Evolutionary conservation across 2,888 invertebrate species (phyloP), one percentile per base, ranked within the genome.

Genomic region (Odiellus spinosus): DNA sequence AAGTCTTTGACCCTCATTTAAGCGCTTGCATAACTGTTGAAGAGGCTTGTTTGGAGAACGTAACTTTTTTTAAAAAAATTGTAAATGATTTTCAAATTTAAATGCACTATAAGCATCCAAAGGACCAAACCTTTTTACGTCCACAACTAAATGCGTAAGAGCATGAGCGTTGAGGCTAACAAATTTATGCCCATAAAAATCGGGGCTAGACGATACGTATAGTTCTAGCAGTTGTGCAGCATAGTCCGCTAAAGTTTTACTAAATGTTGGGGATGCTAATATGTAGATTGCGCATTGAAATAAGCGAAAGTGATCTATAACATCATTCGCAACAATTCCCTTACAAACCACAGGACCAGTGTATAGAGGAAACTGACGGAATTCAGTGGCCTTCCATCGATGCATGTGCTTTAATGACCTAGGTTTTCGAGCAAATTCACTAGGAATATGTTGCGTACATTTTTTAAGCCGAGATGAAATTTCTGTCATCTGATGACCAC

Each of bases 371-470:
- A 61, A 53, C 11, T 51, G 50, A 18, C 60, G 40, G 36, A 56
- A 59, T 48, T 62, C 61, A 5, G 59, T 58, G 14, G 58, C 60
- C 46, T 61, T 62, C 57, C 58, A 62, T 17, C 55, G 49, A 6
- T 55, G 52, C 12, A 58, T 40, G 34, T 60, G 55, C 45, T 12
- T 41, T 5, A 62, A 42, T 6, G 55, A 33, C 41, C 61, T 50
- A 3, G 57, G 59, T 49, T 56, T 59, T 32, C 60, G 45, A 5
- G 49, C 49, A 53, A 61, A 60, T 45, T 60, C 58, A 34, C 5
- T 15, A 17, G 20, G 38, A 8, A 39, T 47, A 17, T 10, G 11
- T n/a, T 17, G n/a, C 14, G 14, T 26, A 14, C 20, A 6, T n/a
- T n/a, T 3, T n/a, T 42, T 40, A 4, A 26, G 26, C 26, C 14